Percentiles rank a stretch among this genome's conserved stretches.
Conservation (phyloP, 2,113 vertebrate species). For the Edolisoma coerulescens region DNA sequence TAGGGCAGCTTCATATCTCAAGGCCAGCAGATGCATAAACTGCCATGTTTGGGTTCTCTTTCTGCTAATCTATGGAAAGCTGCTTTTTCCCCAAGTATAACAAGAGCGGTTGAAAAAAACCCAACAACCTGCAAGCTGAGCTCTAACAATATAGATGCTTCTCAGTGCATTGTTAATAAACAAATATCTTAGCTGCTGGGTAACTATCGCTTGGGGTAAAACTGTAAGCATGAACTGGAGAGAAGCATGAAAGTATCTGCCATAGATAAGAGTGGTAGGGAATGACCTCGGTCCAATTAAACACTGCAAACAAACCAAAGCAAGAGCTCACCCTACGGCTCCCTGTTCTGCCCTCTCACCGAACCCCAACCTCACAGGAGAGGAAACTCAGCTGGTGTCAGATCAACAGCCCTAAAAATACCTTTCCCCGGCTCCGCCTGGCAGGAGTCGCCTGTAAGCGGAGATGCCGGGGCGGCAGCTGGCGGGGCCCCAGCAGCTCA, state of each 20-base stretch:
- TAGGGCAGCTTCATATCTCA: neutral
- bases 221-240: neutral
- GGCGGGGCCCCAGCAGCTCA: neutral
- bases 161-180: neutral
- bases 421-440: neutral
- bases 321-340: neutral
- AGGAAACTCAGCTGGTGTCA: neutral
- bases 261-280: neutral
- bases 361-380: neutral
- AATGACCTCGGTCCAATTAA: neutral
- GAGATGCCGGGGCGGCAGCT: neutral
- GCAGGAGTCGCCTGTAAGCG: neutral
- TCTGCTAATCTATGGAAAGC: constrained; percentile 13
- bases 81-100: neutral
- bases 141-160: neutral
- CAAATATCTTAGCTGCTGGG: neutral
- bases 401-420: constrained; percentile 56
- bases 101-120: neutral
- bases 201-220: neutral
- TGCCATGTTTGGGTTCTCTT: neutral
- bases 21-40: neutral
- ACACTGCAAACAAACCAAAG: neutral
- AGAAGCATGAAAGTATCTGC: neutral
- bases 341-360: neutral
- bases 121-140: neutral